These are phyloP conservation scores for Volucella zonaria DNA, from an alignment of 2,888 invertebrate species.

Conservation along the genomic window DNA sequence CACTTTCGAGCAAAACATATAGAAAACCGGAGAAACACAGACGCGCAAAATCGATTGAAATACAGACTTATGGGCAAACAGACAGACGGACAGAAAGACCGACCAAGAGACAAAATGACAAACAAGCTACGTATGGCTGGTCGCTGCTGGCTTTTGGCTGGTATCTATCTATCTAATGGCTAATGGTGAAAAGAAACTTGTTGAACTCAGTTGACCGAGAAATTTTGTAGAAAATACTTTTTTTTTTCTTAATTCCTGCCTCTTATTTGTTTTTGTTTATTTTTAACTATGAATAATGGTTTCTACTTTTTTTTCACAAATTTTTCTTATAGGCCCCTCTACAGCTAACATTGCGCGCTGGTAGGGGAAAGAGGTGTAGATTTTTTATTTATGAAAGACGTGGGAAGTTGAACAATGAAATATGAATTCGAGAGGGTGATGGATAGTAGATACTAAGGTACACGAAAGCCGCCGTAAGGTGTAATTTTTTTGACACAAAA, in stretches of 20 bases:
- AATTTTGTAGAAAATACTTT: conserved; percentile 29
- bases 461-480: too few species aligned
- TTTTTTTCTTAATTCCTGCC: not conserved
- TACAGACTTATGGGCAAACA: not conserved
- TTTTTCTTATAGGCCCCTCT: not conserved
- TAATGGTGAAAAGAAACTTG: conserved; percentile 41
- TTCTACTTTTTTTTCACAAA: not conserved
- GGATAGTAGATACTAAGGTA: too few species aligned
- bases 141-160: too few species aligned
- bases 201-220: conserved; percentile 50
- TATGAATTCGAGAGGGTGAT: too few species aligned
- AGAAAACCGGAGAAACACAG: conserved; percentile 3
- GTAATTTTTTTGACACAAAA: too few species aligned
- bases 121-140: not conserved
- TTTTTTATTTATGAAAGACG: not conserved
- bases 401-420: not conserved
- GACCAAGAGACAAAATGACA: not conserved
- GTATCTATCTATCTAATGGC: not conserved
- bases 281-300: conserved; percentile 40
- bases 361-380: not conserved
- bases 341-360: too few species aligned
- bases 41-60: not conserved
- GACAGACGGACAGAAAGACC: not conserved
- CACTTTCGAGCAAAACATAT: conserved; percentile 21
- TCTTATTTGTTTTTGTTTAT: conserved; percentile 18